Conservation (phyloP, 2,113 vertebrate species). For the Stomatorhinus ivindoensis region DNA sequence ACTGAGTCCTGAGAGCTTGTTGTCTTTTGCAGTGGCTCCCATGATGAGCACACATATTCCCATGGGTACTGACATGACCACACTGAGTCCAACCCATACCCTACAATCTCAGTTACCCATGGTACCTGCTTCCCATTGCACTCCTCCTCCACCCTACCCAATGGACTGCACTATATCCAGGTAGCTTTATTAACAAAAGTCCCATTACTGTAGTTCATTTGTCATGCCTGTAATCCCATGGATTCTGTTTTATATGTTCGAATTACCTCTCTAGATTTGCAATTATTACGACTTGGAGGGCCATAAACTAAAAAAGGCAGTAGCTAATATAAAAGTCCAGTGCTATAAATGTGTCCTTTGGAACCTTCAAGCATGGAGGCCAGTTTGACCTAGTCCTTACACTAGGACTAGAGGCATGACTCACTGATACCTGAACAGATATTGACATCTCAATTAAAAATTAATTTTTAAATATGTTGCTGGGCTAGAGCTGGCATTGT, state of each 20-base stretch:
- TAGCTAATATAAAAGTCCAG: background rate
- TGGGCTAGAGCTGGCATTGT: background rate
- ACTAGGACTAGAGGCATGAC: background rate
- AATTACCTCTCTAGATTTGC: background rate
- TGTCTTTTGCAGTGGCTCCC: slow-evolving; percentile 74
- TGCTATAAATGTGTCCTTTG: background rate
- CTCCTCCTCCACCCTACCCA: slow-evolving; percentile 94
- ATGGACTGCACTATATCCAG: slow-evolving; percentile 99
- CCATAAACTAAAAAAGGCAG: background rate
- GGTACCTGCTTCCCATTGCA: slow-evolving; percentile 96
- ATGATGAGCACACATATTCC: slow-evolving; percentile 95
- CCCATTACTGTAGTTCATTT: background rate
- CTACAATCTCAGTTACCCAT: slow-evolving; percentile 88
- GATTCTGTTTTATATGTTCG: background rate
- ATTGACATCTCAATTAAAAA: background rate
- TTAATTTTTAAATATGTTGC: background rate
- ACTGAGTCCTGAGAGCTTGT: slow-evolving; percentile 44
- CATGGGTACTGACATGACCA: slow-evolving; percentile 92
- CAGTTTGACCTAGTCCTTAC: background rate
- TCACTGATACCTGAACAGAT: background rate
- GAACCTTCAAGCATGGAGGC: background rate
- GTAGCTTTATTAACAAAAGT: slow-evolving; percentile 54
- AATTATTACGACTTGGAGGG: background rate
- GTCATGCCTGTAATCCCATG: background rate
- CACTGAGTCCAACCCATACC: slow-evolving; percentile 87